These are phyloP conservation scores for Aphidius ervi DNA, from an alignment of 1,140 invertebrate species.

Conservation along the genomic window DNA sequence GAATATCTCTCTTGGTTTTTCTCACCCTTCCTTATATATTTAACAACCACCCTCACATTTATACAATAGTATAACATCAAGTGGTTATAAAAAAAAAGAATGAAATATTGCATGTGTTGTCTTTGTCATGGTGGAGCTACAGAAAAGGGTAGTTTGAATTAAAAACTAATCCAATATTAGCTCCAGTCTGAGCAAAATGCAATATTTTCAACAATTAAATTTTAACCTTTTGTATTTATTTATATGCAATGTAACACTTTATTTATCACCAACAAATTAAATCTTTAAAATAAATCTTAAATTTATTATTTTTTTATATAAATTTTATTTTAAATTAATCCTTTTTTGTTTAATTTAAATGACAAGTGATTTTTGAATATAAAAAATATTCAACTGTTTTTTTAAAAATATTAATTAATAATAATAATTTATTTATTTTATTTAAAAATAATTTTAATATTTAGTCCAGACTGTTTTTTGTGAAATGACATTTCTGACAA, in stretches of 20 bases:
- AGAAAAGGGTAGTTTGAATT: conserved; percentile 27
- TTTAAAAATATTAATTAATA: background rate
- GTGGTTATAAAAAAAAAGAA: background rate
- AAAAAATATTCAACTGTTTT: background rate
- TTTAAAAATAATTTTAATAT: background rate
- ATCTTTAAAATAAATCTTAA: too few relatives aligned
- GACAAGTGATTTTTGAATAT: background rate
- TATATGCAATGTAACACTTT: background rate
- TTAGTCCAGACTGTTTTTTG: conserved; percentile 23
- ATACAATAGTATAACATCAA: background rate
- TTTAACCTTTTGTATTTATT: conserved; percentile 9
- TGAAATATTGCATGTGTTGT: background rate
- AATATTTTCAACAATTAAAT: conserved; percentile 24
- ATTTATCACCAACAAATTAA: background rate
- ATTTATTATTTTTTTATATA: too few relatives aligned
- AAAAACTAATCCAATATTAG: conserved; percentile 44
- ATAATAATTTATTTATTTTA: too few relatives aligned
- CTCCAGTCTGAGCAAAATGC: conserved; percentile 26
- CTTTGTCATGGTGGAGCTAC: background rate
- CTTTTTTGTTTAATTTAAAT: too few relatives aligned
- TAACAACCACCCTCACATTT: background rate
- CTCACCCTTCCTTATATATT: background rate
- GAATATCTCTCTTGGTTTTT: conserved; percentile 6
- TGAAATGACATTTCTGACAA: conserved; percentile 33
- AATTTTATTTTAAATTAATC: too few relatives aligned